A percentile compares a stretch with the other conserved stretches of the same genome.
These are phyloP conservation scores for Cosmopolites sordidus DNA, from an alignment of 2,888 invertebrate genomes.

Conservation along the genomic window DNA sequence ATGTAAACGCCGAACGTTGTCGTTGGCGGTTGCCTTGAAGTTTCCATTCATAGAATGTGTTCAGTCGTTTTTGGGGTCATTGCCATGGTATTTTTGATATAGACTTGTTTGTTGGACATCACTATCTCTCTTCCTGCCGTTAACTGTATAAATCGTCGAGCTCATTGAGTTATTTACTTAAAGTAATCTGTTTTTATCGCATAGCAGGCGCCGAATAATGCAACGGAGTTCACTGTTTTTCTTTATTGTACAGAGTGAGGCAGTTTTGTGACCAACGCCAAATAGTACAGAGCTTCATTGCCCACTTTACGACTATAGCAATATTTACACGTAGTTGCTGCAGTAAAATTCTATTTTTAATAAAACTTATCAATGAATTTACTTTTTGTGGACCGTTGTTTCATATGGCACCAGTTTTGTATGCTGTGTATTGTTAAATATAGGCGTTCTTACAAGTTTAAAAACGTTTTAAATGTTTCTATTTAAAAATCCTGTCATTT, in stretches of 20 bases:
- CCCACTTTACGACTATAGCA: no score
- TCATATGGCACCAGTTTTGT: no score
- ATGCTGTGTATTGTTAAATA: no score
- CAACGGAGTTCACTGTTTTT: not conserved
- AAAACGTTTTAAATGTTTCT: no score
- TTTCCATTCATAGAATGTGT: slow-evolving; percentile 35
- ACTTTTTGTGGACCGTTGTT: no score
- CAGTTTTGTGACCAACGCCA: no score
- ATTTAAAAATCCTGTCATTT: no score
- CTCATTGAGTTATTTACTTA: slow-evolving; percentile 17
- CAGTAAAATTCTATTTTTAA: no score
- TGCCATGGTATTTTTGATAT: slow-evolving; percentile 32
- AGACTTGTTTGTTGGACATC: slow-evolving; percentile 14
- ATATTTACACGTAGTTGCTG: no score
- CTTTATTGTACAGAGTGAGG: not conserved
- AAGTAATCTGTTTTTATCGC: slow-evolving; percentile 13
- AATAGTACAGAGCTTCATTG: no score
- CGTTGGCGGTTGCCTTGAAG: slow-evolving; percentile 28
- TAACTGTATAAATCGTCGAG: slow-evolving; percentile 11
- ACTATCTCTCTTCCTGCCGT: slow-evolving; percentile 19
- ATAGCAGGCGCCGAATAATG: slow-evolving; percentile 8
- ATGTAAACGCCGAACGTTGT: slow-evolving; percentile 11
- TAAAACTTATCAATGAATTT: no score
- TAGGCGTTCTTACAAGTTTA: no score
- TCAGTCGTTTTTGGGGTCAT: slow-evolving; percentile 32